These are phyloP conservation scores for Anneissia japonica DNA, from an alignment of 35 echinoderm and acorn worm genomes.

Conservation along the genomic window DNA sequence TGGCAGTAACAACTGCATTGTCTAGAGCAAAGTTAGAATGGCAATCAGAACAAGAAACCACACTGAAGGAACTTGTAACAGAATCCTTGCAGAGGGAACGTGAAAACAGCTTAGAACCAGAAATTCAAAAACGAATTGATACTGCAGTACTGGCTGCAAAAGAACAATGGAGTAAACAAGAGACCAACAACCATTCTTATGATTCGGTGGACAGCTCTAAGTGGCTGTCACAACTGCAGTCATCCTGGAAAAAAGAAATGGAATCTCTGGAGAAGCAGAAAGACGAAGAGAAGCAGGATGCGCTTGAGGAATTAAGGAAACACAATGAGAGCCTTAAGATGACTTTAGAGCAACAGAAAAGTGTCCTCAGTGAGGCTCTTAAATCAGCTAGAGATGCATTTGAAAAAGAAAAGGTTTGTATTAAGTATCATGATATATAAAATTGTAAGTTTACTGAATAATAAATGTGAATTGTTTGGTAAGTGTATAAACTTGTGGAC, in stretches of 20 bases:
- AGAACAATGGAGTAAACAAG: slow-evolving; percentile 30
- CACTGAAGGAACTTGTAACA: background rate
- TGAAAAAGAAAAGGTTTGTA: slow-evolving; percentile 23
- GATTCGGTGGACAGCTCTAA: background rate
- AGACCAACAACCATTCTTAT: background rate
- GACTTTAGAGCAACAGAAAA: slow-evolving; percentile 25
- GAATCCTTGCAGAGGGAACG: background rate
- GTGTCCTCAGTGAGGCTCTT: background rate
- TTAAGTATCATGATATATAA: background rate
- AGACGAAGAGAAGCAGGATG: slow-evolving; percentile 1
- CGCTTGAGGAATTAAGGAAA: slow-evolving; percentile 9
- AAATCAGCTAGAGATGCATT: background rate
- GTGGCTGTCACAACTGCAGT: background rate
- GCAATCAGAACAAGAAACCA: background rate
- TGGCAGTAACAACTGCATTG: background rate
- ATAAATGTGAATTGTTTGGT: too few species aligned
- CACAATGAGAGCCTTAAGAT: background rate
- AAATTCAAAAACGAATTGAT: background rate
- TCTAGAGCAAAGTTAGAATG: slow-evolving; percentile 30
- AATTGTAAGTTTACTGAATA: too few species aligned
- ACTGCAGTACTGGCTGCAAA: slow-evolving; percentile 4
- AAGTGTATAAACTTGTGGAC: too few species aligned
- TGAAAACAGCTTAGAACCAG: background rate
- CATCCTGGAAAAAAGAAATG: background rate
- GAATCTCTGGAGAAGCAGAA: slow-evolving; percentile 6